Evolutionary conservation across 2,888 invertebrate genomes (phyloP).

Genomic region (Stenotaenia linearis): DNA sequence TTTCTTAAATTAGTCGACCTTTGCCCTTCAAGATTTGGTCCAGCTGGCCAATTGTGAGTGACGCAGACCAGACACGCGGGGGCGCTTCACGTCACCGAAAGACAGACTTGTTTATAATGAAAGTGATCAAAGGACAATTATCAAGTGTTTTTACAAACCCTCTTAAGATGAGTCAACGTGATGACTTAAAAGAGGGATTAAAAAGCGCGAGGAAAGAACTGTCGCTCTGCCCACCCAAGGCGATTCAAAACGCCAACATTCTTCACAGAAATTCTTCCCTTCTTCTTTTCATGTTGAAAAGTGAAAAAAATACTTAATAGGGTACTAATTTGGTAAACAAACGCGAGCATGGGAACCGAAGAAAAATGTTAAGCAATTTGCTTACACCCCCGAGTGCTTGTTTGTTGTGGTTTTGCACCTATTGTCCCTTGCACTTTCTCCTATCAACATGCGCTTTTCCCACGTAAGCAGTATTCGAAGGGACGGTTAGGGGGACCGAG

Average conservation of each 20-base stretch:
- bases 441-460: background rate
- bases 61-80: background rate
- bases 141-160: background rate
- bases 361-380: background rate
- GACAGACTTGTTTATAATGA: background rate
- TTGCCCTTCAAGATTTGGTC: background rate
- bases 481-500: background rate
- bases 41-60: background rate
- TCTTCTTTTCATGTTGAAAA: background rate
- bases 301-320: background rate
- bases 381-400: background rate
- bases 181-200: background rate
- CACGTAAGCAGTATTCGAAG: background rate
- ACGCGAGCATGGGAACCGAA: background rate
- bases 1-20: background rate
- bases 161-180: background rate
- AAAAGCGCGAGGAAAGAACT: background rate
- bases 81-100: background rate
- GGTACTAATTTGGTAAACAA: background rate
- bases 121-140: background rate
- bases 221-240: background rate
- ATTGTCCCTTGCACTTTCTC: background rate
- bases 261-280: background rate
- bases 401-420: background rate
- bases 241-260: background rate